Evolutionary conservation across 1,140 invertebrate species (phyloP).

Genomic region (Bombus confusus): DNA sequence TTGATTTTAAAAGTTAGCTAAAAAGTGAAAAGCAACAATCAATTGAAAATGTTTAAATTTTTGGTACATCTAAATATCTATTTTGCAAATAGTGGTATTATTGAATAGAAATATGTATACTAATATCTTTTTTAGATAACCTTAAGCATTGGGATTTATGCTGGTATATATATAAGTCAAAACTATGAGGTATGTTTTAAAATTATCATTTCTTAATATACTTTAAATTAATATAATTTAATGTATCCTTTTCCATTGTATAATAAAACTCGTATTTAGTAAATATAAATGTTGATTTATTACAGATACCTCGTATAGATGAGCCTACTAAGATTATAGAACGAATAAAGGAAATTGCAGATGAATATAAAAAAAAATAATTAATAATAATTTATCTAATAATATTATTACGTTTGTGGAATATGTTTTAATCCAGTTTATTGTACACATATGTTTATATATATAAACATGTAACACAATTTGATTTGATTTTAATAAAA

Average conservation of each 20-base stretch:
- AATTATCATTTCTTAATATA: not conserved
- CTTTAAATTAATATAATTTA: too few relatives aligned
- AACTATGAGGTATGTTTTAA: constrained; percentile 88
- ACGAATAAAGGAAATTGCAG: constrained; percentile 86
- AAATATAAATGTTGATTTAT: constrained; percentile 60
- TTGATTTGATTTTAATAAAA: constrained; percentile 60
- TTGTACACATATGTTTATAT: constrained; percentile 47
- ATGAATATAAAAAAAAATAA: constrained; percentile 85
- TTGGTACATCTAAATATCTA: constrained; percentile 37
- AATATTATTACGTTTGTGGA: constrained; percentile 15
- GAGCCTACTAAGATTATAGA: constrained; percentile 88
- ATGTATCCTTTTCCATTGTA: not conserved
- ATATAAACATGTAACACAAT: constrained; percentile 55
- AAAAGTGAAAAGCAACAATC: not conserved
- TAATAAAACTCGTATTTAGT: not conserved
- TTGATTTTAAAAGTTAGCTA: not conserved
- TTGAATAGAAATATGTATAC: not conserved
- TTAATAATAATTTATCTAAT: not conserved
- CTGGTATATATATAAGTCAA: constrained; percentile 91
- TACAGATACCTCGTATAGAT: constrained; percentile 91
- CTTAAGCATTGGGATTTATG: constrained; percentile 89
- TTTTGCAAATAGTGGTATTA: not conserved
- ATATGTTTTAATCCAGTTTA: constrained; percentile 41
- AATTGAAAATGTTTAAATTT: constrained; percentile 38
- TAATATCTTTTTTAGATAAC: constrained; percentile 85